Base-by-base conservation (phyloP, 2,113 vertebrate genomes). In the Trematomus loennbergii region DNA sequence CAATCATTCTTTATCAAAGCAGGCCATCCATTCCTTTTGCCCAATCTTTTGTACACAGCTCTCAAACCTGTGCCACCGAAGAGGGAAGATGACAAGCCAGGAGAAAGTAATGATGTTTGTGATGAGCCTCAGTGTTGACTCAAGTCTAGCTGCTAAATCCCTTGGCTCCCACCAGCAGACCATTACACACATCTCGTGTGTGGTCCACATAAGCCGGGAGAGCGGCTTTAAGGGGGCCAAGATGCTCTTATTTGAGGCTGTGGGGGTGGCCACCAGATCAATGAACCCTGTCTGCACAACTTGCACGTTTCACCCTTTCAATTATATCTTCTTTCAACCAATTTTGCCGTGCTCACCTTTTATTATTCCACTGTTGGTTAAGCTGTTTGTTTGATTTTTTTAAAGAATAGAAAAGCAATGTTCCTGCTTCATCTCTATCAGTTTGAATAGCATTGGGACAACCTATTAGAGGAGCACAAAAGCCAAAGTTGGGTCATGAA, bases 71-170 rank as follows among this genome's bases (percentile, higher is more conserved):
- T 54, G 78, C 85, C 79, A 50, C 74, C 36, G 79, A 88, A 62
- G 79, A 88, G 87, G 81, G 72, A 84, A 77, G 82, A 85, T 79
- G 90, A 86, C 87, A 85, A 75, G 84, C 77, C 83, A 59, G 71
- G 85, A 62, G 84, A 88, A 87, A 89, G 89, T 92, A 93, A 93
- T 93, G 91, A 90, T 92, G 90, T 92, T 91, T 92, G 87, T 85
- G 88, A 92, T 90, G 87, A 88, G 83, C 78, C 72, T 73, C 80
- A 79, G 74, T 90, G 90, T 93, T 93, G 90, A 92, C 89, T 93
- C 81, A 85, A 87, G 83, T 86, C 85, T 73, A 80, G 89, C 88
- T 81, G 69, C 68, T 74, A 80, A 89, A 91, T 88, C 91, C 90
- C 89, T 18, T 3, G 83, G 88, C 88, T 87, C 89, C 84, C 83